Conservation (phyloP, 2,113 vertebrate genomes). For the Callaeas wilsoni region DNA sequence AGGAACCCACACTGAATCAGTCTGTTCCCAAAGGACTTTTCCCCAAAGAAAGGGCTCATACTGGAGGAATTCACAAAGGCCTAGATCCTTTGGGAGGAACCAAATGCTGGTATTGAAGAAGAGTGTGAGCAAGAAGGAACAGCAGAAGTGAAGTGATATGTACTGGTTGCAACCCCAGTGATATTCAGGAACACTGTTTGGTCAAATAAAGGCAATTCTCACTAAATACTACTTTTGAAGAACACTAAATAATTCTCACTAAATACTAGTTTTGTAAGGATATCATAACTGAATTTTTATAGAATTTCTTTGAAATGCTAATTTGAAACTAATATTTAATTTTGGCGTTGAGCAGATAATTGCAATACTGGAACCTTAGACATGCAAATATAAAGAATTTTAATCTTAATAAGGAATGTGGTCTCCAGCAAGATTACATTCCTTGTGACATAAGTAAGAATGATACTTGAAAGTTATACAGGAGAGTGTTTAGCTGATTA, state of each 20-base stretch:
- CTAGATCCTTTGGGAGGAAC: background rate
- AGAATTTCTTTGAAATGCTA: background rate
- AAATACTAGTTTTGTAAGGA: background rate
- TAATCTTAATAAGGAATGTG: background rate
- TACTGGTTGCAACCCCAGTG: background rate
- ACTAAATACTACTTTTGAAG: background rate
- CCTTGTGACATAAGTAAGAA: background rate
- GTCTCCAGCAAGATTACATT: background rate
- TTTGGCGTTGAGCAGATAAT: background rate
- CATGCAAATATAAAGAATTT: background rate
- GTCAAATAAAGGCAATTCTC: background rate
- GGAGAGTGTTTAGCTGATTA: background rate
- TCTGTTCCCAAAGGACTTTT: background rate
- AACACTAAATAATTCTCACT: too few species aligned
- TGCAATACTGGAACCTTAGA: background rate
- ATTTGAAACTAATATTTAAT: slow-evolving; percentile 19
- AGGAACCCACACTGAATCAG: background rate
- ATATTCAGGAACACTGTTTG: background rate
- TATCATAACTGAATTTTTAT: background rate
- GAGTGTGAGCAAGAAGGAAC: background rate
- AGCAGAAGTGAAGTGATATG: background rate
- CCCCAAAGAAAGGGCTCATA: background rate
- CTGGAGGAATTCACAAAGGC: background rate
- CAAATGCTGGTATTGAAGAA: background rate
- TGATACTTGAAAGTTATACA: background rate